These are phyloP conservation scores for Tenthredo scrophulariae DNA, from an alignment of 2,888 invertebrate species.

Conservation along the genomic window DNA sequence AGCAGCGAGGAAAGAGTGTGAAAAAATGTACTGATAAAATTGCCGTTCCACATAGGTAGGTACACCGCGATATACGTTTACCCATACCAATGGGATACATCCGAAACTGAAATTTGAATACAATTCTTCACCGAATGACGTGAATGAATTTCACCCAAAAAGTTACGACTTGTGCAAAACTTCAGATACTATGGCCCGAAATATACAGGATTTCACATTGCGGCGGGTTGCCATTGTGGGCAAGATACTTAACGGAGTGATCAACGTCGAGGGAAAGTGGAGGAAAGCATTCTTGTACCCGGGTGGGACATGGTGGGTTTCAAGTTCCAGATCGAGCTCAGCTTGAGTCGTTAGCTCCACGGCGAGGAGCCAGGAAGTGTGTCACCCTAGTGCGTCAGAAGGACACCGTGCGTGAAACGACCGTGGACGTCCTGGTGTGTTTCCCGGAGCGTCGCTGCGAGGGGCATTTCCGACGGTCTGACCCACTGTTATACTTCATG, in stretches of 20 bases:
- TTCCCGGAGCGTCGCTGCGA: conserved; percentile 26
- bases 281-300: conserved; percentile 37
- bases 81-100: background rate
- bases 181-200: background rate
- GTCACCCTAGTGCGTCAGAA: conserved; percentile 64
- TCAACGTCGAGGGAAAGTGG: conserved; percentile 13
- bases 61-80: background rate
- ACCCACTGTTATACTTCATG: conserved; percentile 59
- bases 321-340: conserved; percentile 47
- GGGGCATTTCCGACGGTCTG: conserved; percentile 55
- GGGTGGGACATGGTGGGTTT: conserved; percentile 40
- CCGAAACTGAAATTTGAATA: background rate
- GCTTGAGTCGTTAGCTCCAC: conserved; percentile 54
- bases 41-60: background rate
- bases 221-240: background rate
- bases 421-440: conserved; percentile 31
- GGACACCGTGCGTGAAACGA: conserved; percentile 55
- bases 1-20: background rate
- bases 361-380: conserved; percentile 65
- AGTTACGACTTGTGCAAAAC: background rate
- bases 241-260: conserved; percentile 23
- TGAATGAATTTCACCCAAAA: background rate
- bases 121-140: background rate
- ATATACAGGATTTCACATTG: conserved; percentile 13
- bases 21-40: conserved; percentile 12